These are phyloP conservation scores for Agrotis clavis DNA, from an alignment of 2,888 invertebrate species.

Conservation along the genomic window DNA sequence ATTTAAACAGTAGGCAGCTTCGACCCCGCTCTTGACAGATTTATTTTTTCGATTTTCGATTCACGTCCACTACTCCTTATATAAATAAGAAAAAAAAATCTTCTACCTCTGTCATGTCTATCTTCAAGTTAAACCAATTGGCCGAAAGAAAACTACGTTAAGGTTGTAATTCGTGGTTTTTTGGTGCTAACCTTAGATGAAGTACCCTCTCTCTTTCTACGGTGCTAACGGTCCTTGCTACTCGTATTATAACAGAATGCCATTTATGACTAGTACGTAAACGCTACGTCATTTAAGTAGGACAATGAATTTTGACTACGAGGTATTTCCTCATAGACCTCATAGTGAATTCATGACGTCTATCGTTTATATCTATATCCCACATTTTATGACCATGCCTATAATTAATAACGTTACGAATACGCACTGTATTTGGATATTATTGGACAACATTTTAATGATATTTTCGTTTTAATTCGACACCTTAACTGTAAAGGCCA, in stretches of 20 bases:
- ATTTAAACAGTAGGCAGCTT: too few relatives aligned
- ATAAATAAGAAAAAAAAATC: too few relatives aligned
- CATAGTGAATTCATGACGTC: background rate
- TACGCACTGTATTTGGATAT: background rate
- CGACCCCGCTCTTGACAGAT: too few relatives aligned
- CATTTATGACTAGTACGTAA: background rate
- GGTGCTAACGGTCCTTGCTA: too few relatives aligned
- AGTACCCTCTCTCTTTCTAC: too few relatives aligned
- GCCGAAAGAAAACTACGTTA: too few relatives aligned
- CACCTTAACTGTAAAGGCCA: constrained; percentile 24
- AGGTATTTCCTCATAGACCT: background rate
- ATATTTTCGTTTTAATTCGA: constrained; percentile 8
- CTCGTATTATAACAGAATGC: background rate
- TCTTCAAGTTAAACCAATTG: too few relatives aligned
- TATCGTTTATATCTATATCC: background rate
- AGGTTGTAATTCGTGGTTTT: too few relatives aligned
- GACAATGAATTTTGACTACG: background rate
- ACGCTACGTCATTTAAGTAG: background rate
- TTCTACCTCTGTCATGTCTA: too few relatives aligned
- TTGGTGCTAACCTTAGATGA: too few relatives aligned
- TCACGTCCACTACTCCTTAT: too few relatives aligned
- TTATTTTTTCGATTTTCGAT: too few relatives aligned
- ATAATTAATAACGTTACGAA: background rate
- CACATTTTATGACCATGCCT: background rate
- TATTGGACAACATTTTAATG: background rate